Percentiles rank a stretch among this genome's conserved stretches.
These are phyloP conservation scores for Microcebus tavaratra DNA, from an alignment of 2,113 vertebrate genomes.

Conservation along the genomic window DNA sequence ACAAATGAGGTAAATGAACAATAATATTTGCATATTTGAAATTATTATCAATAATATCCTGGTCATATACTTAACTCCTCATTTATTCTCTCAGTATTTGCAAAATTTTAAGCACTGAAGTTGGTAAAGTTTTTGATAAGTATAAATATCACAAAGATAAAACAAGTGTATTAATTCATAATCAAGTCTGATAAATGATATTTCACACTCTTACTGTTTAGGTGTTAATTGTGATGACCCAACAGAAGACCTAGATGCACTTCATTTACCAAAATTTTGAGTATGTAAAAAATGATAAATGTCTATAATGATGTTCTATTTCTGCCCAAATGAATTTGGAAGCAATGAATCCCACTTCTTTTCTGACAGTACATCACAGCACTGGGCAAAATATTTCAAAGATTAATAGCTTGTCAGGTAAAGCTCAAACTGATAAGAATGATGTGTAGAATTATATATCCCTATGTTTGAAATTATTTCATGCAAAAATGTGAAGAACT, in stretches of 20 bases:
- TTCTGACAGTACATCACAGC: constrained; percentile 48
- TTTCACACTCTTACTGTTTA: background rate
- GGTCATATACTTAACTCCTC: background rate
- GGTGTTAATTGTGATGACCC: constrained; percentile 20
- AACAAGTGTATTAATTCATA: constrained; percentile 34
- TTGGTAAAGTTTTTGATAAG: background rate
- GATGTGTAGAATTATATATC: constrained; percentile 74
- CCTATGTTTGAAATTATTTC: constrained; percentile 38
- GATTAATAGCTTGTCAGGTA: constrained; percentile 79
- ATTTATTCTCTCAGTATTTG: background rate
- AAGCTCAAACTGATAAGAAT: constrained; percentile 62
- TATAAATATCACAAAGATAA: constrained; percentile 19
- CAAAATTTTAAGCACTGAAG: background rate
- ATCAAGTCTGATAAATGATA: constrained; percentile 4
- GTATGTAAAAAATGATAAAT: constrained; percentile 61
- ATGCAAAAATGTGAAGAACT: constrained; percentile 67
- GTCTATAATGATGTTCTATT: constrained; percentile 47
- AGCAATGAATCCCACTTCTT: constrained; percentile 33
- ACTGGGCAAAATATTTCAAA: constrained; percentile 73
- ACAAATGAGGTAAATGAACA: background rate
- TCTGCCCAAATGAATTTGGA: constrained; percentile 65
- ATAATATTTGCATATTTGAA: background rate
- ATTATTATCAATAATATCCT: background rate
- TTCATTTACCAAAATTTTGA: constrained; percentile 46
- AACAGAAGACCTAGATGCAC: background rate